Base-by-base conservation (phyloP, 2,797 vertebrate species). In the Xiphophorus birchmanni region DNA sequence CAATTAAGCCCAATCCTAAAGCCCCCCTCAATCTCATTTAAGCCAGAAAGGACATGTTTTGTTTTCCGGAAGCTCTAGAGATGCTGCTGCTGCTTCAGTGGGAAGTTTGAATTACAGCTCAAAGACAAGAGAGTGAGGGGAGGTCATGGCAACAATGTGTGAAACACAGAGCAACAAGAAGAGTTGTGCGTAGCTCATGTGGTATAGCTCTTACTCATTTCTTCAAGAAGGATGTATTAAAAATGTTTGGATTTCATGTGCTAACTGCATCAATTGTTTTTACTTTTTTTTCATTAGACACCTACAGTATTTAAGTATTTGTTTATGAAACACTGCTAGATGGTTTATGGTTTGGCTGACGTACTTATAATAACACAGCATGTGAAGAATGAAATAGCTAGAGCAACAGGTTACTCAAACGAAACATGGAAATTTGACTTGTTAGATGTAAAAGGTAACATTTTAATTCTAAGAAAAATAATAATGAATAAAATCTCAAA, bases 201-300 rank as follows among this genome's bases (percentile, higher is more conserved):
- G 4, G 65, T 42, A 69, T 42, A 69, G 12, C 23, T 12, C 21
- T 56, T n/a, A 5, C 4, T 29, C 11, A 11, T 56, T 56, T 56
- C n/a, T 56, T 56, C 26, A 56, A 54, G 6, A 26, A 23, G 21
- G 21, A 52, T 8, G 21, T 52, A 52, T 52, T 52, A 52, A 52
- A 23, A 52, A 23, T 23, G 23, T 7, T 2, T 52, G 50, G 21
- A 52, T 23, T 52, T 83, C 85, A 90, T 91, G 87, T 90, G 91
- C 91, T 95, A 95, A 95, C 94, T 93, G 94, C 91, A 92, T 94
- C 94, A 95, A 95, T 95, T 93, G 92, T 92, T 94, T 94, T 94
- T 93, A 93, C 88, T 92, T 94, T 93, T 95, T n/a, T 5, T 32
- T 4, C 50, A 8, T 52, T 52, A 9, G 48, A 50, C 48, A 50